These are phyloP conservation scores for Ceyx melanurus DNA, from an alignment of 2,113 vertebrate species.

Conservation along the genomic window DNA sequence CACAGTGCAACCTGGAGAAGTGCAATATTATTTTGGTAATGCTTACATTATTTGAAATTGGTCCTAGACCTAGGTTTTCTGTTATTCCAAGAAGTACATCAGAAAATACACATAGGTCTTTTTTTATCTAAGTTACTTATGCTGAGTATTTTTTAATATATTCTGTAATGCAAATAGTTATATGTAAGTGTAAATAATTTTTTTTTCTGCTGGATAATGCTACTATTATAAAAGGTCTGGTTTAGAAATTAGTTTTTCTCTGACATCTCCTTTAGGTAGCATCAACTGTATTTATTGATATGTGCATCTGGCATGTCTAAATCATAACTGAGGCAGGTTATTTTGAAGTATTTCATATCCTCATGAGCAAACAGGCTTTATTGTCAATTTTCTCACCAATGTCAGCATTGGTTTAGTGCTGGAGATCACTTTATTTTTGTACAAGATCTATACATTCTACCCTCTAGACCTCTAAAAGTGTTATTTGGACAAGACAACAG, in stretches of 20 bases:
- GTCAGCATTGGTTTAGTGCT: background rate
- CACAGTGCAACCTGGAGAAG: background rate
- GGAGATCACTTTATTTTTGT: background rate
- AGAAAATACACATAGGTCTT: background rate
- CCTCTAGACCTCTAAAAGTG: background rate
- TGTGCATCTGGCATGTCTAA: background rate
- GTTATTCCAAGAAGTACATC: background rate
- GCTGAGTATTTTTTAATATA: background rate
- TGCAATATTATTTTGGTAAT: background rate
- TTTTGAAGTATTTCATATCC: background rate
- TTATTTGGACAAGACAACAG: background rate
- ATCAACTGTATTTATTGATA: background rate
- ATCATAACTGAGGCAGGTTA: background rate
- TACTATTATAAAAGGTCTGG: background rate
- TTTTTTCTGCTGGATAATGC: background rate
- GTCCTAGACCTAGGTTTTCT: background rate
- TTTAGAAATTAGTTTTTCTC: background rate
- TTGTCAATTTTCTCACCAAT: background rate
- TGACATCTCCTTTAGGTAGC: background rate
- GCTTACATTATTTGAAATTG: background rate
- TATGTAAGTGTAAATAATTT: background rate
- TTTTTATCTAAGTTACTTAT: background rate
- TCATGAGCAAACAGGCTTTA: background rate
- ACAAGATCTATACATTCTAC: background rate
- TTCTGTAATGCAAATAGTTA: background rate